Conservation (phyloP, 2,797 vertebrate genomes). For the Synanceia verrucosa region DNA sequence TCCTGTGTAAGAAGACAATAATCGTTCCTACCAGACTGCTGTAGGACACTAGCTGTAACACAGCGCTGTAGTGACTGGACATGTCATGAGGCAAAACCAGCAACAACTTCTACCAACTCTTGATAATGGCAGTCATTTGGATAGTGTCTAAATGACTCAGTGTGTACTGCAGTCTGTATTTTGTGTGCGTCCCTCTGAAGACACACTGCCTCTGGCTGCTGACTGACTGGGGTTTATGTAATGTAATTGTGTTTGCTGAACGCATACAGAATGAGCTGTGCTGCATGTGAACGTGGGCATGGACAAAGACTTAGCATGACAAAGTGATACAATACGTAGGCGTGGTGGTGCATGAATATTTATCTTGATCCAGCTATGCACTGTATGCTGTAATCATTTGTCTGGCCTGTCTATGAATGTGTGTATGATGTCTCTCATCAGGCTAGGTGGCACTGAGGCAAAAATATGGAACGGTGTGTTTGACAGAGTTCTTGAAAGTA, state of each 20-base stretch:
- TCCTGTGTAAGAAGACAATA: too few species aligned
- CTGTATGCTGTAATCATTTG: conserved; percentile 12
- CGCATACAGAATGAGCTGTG: conserved; percentile 16
- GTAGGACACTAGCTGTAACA: too few species aligned
- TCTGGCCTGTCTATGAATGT: conserved; percentile 7
- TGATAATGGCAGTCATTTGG: not conserved
- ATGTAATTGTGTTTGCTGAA: conserved; percentile 20
- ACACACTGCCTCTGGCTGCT: conserved; percentile 7
- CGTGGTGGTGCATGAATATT: conserved; percentile 22
- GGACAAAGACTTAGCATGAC: conserved; percentile 32
- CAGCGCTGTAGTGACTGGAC: not conserved
- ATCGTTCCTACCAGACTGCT: too few species aligned
- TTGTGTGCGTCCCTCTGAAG: not conserved
- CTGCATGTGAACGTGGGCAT: conserved; percentile 17
- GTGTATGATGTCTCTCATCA: not conserved
- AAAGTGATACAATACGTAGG: conserved; percentile 35
- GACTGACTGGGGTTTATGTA: conserved; percentile 11
- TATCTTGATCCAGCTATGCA: conserved; percentile 3
- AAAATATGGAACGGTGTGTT: too few species aligned
- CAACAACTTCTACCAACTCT: too few species aligned
- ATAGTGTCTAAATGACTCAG: not conserved
- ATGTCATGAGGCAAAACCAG: not conserved
- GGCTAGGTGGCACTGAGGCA: not conserved
- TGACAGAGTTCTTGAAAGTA: too few species aligned
- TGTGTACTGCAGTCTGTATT: not conserved